A percentile compares a stretch with the other conserved stretches of the same genome.
phyloP scores from a whole-genome alignment of 2,888 invertebrate genomes.

The Bellardia bayeri region DNA sequence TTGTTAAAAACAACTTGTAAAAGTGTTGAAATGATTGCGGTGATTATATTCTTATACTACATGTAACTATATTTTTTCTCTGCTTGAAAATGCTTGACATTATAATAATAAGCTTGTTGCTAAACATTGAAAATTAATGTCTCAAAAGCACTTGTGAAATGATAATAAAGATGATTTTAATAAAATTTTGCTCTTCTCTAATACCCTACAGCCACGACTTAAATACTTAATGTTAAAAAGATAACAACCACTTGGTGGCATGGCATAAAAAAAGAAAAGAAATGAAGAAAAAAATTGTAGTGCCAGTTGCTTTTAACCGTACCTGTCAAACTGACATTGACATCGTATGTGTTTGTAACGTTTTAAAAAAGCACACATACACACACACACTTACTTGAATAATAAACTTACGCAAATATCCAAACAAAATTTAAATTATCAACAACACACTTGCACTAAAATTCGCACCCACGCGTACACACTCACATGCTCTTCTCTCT shows the following conservation, averaged over 20 bases:
- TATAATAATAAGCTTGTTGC: too few relatives aligned
- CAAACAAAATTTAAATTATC: conserved; percentile 51
- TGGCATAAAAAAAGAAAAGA: neutral
- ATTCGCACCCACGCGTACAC: conserved; percentile 48
- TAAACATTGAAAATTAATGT: too few relatives aligned
- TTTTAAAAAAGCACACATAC: conserved; percentile 8
- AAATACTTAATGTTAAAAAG: neutral
- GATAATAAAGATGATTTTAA: neutral
- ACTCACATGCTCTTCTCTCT: conserved; percentile 25
- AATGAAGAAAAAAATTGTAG: conserved; percentile 28
- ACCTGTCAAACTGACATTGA: conserved; percentile 68
- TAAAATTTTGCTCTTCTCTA: neutral
- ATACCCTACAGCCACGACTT: neutral
- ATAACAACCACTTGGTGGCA: conserved; percentile 11
- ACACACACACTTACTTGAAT: conserved; percentile 17
- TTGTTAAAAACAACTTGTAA: too few relatives aligned
- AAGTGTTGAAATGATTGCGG: too few relatives aligned
- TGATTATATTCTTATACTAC: too few relatives aligned
- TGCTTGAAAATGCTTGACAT: too few relatives aligned
- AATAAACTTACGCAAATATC: neutral
- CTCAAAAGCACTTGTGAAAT: too few relatives aligned
- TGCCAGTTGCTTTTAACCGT: conserved; percentile 40
- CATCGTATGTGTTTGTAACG: conserved; percentile 38
- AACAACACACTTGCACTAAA: conserved; percentile 62
- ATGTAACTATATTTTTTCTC: too few relatives aligned